Conservation (phyloP, 2,888 invertebrate genomes). For the Drosophila sordidula region DNA sequence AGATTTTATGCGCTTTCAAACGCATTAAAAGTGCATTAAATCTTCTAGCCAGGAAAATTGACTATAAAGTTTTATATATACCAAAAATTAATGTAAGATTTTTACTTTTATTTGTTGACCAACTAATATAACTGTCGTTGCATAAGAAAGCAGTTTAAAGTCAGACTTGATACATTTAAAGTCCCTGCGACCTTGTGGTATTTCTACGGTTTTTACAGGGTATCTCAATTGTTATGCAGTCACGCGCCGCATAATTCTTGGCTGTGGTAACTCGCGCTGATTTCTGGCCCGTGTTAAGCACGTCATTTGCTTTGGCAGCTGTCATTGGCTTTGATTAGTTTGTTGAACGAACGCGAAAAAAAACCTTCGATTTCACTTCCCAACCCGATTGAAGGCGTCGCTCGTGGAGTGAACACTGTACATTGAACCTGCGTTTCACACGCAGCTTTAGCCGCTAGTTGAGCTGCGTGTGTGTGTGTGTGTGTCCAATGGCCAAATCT, state of each 20-base stretch:
- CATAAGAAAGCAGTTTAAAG: too few relatives aligned
- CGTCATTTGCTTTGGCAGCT: slow-evolving; percentile 65
- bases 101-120: too few relatives aligned
- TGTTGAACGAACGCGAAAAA: slow-evolving; percentile 52
- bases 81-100: too few relatives aligned
- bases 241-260: slow-evolving; percentile 7
- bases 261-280: slow-evolving; percentile 13
- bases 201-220: slow-evolving; percentile 14
- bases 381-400: slow-evolving; percentile 43
- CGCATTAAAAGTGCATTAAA: too few relatives aligned
- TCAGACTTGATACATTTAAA: too few relatives aligned
- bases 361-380: slow-evolving; percentile 71
- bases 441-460: slow-evolving; percentile 51
- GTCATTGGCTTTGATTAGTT: slow-evolving; percentile 74
- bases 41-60: too few relatives aligned
- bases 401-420: slow-evolving; percentile 27
- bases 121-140: too few relatives aligned
- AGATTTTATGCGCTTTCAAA: too few relatives aligned
- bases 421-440: slow-evolving; percentile 72
- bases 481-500: slow-evolving; percentile 20
- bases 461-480: not conserved
- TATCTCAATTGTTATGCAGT: slow-evolving; percentile 2
- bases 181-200: too few relatives aligned
- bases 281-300: slow-evolving; percentile 50
- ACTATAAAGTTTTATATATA: too few relatives aligned